Evolutionary conservation across 2,113 vertebrate species (phyloP).

Genomic region (Oncorhynchus gorbuscha): DNA sequence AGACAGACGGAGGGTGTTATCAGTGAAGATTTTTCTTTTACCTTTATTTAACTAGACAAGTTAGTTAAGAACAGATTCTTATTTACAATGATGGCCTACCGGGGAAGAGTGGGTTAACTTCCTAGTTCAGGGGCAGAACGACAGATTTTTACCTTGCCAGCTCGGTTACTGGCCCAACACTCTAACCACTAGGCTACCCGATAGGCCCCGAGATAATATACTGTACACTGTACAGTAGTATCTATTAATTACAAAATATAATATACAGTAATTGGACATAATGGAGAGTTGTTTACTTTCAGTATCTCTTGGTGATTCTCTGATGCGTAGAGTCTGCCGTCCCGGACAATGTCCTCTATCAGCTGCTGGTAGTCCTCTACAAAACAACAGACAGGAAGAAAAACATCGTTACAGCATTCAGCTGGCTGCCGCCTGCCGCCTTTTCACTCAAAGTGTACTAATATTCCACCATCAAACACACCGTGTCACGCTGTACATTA

Average conservation of each 20-base stretch:
- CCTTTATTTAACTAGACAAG: no score
- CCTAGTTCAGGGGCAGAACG: no score
- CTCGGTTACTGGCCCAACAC: no score
- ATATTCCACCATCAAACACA: no score
- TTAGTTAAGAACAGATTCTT: no score
- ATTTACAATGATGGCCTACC: no score
- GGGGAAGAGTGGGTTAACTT: no score
- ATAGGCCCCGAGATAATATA: background rate
- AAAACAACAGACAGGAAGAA: conserved; percentile 30
- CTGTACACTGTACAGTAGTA: background rate
- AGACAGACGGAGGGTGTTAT: background rate
- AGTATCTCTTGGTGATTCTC: conserved; percentile 95
- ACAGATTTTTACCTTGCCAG: no score
- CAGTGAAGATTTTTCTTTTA: no score
- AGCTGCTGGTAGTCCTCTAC: conserved; percentile 94
- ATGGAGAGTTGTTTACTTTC: conserved; percentile 72
- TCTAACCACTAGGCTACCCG: no score
- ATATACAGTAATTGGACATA: background rate
- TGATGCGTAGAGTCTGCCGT: conserved; percentile 89
- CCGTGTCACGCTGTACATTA: no score
- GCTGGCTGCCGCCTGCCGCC: no score
- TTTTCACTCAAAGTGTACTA: background rate
- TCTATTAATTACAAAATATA: background rate
- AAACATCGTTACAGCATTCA: background rate
- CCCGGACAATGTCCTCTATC: conserved; percentile 92